Evolutionary conservation across 2,113 vertebrate genomes (phyloP).

Genomic region (Neolamprologus ventralis): DNA sequence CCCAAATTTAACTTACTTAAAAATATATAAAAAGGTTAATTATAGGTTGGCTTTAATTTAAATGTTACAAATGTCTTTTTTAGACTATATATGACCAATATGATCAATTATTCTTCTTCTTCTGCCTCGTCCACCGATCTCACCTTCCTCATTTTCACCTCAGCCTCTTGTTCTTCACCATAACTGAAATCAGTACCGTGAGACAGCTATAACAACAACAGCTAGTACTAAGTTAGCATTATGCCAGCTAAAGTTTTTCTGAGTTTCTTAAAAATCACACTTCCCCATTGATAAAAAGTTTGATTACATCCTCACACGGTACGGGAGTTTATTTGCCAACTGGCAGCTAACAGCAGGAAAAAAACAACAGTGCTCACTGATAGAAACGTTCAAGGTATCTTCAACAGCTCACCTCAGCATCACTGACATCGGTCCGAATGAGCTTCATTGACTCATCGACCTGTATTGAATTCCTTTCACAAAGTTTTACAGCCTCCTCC

Average conservation of each 20-base stretch:
- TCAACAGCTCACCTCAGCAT: neutral
- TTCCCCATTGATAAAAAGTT: neutral
- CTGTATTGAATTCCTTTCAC: neutral
- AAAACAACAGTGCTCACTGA: neutral
- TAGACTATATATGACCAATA: neutral
- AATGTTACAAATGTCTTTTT: neutral
- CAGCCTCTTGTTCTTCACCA: neutral
- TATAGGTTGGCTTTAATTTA: neutral
- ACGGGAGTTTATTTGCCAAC: neutral
- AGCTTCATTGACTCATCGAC: neutral
- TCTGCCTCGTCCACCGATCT: neutral
- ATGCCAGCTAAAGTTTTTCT: neutral
- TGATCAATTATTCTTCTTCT: neutral
- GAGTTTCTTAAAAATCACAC: neutral
- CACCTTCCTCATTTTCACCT: neutral
- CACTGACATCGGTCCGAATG: neutral
- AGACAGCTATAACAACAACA: neutral
- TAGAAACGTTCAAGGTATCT: neutral
- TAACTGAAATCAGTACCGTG: neutral
- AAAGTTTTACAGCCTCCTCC: neutral
- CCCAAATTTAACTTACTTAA: neutral
- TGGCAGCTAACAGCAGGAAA: neutral
- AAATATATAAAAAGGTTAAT: neutral
- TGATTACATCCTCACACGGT: neutral
- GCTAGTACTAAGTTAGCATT: accelerated